A percentile compares a stretch with the other conserved stretches of the same genome.
Conservation (phyloP, 2,797 vertebrate species). For the Poecilia wingei region DNA sequence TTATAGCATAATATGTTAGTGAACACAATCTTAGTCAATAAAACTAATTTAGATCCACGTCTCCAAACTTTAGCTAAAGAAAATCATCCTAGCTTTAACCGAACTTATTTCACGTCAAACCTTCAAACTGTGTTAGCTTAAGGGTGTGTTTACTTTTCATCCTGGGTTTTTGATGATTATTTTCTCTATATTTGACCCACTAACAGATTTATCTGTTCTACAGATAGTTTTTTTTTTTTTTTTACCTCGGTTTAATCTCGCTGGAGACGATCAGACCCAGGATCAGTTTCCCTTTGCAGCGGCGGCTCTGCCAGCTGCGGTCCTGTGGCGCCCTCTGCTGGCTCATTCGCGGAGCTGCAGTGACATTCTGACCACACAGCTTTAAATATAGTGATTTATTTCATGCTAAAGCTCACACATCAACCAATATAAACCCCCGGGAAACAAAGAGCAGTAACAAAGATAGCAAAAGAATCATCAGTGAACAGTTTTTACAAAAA, state of each 20-base stretch:
- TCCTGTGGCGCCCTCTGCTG: conserved; percentile 75
- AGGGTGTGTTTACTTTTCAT: background rate
- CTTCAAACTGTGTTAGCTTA: background rate
- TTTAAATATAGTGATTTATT: conserved; percentile 78
- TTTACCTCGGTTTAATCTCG: background rate
- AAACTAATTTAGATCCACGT: background rate
- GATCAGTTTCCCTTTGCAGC: background rate
- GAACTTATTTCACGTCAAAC: background rate
- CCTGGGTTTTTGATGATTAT: background rate
- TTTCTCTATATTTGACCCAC: background rate
- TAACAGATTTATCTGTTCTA: background rate
- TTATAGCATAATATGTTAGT: background rate
- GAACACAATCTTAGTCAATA: background rate
- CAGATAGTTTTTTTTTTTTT: background rate
- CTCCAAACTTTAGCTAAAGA: background rate
- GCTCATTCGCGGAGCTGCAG: background rate
- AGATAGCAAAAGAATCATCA: conserved; percentile 61
- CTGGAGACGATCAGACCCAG: background rate
- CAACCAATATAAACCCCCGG: conserved; percentile 61
- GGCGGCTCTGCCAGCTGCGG: conserved; percentile 20
- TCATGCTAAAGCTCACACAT: conserved; percentile 74
- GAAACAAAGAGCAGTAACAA: conserved; percentile 50
- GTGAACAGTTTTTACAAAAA: conserved; percentile 20
- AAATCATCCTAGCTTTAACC: background rate
- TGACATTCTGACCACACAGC: background rate